Base-by-base conservation (phyloP, 2,797 vertebrate species). In the Danio aesculapii region DNA sequence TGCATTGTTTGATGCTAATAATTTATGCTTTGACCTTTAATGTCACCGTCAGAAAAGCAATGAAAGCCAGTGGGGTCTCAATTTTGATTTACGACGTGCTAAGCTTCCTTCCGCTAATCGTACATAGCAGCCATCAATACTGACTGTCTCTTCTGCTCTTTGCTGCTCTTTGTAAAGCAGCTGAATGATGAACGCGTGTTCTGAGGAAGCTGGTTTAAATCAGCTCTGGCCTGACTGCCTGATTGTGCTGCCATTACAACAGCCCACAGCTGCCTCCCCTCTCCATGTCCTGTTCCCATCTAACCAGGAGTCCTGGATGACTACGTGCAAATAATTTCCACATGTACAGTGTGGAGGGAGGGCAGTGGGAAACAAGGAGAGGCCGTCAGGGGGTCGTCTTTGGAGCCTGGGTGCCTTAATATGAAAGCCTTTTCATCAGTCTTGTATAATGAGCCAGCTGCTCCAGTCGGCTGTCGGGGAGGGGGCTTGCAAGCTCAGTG, bases 401-500 rank as follows among this genome's bases (percentile, higher is more conserved):
- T 84, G 75, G 68, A 76, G 75, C 44, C 77, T n/a, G 39, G 50
- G 64, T 66, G 78, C 81, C 75, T 86, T 90, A 83, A 86, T 84
- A 86, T 90, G 88, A 86, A 91, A 88, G 81, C 82, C 75, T 75
- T 89, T 87, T 92, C 87, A 91, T 91, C 83, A 85, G 86, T 84
- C 68, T 89, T 86, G 77, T 84, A 82, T 87, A 90, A 86, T 82
- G 85, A 90, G 84, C 84, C 88, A 91, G 87, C 88, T 89, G 87
- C 82, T 85, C 77, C 58, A 81, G 80, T 49, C 10, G 16, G 21
- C n/a, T 63, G 7, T 73, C 58, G 17, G 19, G n/a, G n/a, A 75
- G 77, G 14, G 43, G 8, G 67, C 74, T 66, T 76, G 80, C 9
- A 76, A 39, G 49, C 76, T 77, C 58, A 61, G 77, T 46, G 83